Conservation (phyloP, 2,797 vertebrate species). For the Sebastes kiyomatsui region DNA sequence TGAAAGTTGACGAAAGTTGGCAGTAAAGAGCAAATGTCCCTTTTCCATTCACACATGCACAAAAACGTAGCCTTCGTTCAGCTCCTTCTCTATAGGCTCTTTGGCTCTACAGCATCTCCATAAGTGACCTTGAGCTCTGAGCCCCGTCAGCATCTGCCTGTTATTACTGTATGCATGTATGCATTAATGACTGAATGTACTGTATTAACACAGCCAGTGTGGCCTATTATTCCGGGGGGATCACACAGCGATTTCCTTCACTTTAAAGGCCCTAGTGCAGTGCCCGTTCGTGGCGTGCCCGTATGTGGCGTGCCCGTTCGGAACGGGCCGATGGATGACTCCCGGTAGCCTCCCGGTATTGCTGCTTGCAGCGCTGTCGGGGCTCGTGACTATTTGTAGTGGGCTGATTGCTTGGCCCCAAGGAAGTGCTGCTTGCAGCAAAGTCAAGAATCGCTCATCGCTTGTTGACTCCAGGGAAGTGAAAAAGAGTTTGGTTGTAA, state of each 20-base stretch:
- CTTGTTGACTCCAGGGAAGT: too few species aligned
- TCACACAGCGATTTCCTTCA: not conserved
- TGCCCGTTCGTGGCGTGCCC: too few species aligned
- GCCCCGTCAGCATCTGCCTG: slow-evolving; percentile 57
- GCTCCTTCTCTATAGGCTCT: slow-evolving; percentile 5
- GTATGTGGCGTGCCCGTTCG: too few species aligned
- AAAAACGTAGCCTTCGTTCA: not conserved
- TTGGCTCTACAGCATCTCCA: slow-evolving; percentile 17
- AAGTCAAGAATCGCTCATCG: too few species aligned
- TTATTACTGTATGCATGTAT: slow-evolving; percentile 46
- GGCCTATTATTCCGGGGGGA: slow-evolving; percentile 21
- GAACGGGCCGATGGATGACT: too few species aligned
- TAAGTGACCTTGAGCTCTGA: slow-evolving; percentile 56
- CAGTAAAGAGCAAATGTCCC: not conserved
- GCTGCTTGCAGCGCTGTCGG: too few species aligned
- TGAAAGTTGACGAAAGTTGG: not conserved
- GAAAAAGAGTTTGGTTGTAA: too few species aligned
- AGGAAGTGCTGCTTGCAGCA: too few species aligned
- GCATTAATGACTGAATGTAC: slow-evolving; percentile 42
- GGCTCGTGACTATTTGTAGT: too few species aligned
- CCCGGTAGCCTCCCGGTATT: too few species aligned
- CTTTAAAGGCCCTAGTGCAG: not conserved
- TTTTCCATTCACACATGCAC: not conserved
- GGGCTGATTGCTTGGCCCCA: too few species aligned
- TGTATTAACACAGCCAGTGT: not conserved